A percentile compares a stretch with the other conserved stretches of the same genome.
These are phyloP conservation scores for Paedocypris micromegethes DNA, from an alignment of 2,797 vertebrate species.

Conservation along the genomic window DNA sequence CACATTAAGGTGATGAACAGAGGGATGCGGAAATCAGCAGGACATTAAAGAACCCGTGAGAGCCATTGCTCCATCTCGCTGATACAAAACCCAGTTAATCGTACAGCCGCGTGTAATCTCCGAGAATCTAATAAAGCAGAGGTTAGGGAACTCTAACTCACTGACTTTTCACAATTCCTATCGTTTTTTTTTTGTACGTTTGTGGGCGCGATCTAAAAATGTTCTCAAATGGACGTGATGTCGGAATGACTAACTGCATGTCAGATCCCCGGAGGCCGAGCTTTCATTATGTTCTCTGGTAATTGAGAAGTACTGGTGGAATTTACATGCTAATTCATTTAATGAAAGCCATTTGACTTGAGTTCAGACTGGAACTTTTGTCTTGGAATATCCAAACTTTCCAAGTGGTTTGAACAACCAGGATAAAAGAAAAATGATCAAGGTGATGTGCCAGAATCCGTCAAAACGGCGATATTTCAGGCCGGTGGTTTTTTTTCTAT, in stretches of 20 bases:
- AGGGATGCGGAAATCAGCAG: slow-evolving; percentile 16
- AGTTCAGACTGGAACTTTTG: slow-evolving; percentile 23
- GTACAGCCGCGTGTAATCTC: slow-evolving; percentile 25
- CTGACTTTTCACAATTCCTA: not conserved
- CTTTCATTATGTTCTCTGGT: slow-evolving; percentile 18
- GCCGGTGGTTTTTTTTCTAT: no score
- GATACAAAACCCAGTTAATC: slow-evolving; percentile 35
- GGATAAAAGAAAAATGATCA: slow-evolving; percentile 1
- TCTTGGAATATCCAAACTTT: slow-evolving; percentile 4
- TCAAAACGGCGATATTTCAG: no score
- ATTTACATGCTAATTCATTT: slow-evolving; percentile 22
- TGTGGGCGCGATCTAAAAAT: slow-evolving; percentile 2
- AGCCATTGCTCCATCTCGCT: slow-evolving; percentile 32
- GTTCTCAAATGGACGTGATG: slow-evolving; percentile 10
- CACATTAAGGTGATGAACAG: slow-evolving; percentile 83
- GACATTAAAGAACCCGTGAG: slow-evolving; percentile 25
- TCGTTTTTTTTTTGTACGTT: slow-evolving; percentile 1
- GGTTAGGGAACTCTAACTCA: slow-evolving; percentile 8
- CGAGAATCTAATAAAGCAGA: slow-evolving; percentile 23
- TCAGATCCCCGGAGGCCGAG: slow-evolving; percentile 8
- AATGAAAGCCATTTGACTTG: slow-evolving; percentile 35
- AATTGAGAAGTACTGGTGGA: slow-evolving; percentile 26
- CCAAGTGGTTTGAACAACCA: slow-evolving; percentile 1
- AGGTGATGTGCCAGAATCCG: not conserved
- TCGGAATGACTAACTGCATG: slow-evolving; percentile 22